Conservation (phyloP, 2,797 vertebrate species). For the Cichlasoma orientale region DNA sequence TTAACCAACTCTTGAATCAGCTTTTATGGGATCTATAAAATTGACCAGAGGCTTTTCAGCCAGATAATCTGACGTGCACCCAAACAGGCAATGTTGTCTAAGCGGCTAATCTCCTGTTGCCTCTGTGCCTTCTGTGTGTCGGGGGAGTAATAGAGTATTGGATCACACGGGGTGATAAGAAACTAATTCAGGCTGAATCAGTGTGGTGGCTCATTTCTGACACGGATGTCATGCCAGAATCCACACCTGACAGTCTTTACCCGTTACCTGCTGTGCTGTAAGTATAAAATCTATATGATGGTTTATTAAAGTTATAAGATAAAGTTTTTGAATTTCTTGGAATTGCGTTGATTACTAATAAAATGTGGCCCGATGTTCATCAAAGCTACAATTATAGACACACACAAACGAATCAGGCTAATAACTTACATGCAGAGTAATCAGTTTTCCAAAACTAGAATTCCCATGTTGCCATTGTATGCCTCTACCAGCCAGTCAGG, state of each 20-base stretch:
- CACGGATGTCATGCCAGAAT: conserved; percentile 7
- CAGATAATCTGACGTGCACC: conserved; percentile 10
- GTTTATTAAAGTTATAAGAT: background rate
- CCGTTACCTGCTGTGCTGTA: conserved; percentile 17
- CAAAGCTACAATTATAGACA: background rate
- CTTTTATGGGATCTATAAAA: conserved; percentile 28
- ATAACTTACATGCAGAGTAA: too few relatives aligned
- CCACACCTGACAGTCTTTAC: conserved; percentile 9
- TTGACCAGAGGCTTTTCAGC: conserved; percentile 37
- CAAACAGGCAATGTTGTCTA: conserved; percentile 23
- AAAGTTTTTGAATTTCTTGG: too few relatives aligned
- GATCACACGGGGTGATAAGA: conserved; percentile 34
- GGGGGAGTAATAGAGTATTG: conserved; percentile 23
- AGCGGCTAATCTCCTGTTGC: conserved; percentile 32
- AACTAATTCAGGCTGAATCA: conserved; percentile 52
- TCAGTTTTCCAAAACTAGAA: background rate
- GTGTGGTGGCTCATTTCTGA: conserved; percentile 27
- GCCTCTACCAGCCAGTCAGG: background rate
- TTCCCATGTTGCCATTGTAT: too few relatives aligned
- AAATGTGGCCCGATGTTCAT: background rate
- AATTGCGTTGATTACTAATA: background rate
- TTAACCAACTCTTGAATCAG: background rate
- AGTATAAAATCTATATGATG: background rate
- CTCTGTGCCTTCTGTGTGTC: conserved; percentile 27
- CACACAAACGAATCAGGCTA: too few relatives aligned